Evolutionary conservation across 2,113 vertebrate species (phyloP), one percentile per base, ranked within the genome.

Genomic region (Okapia johnstoni): DNA sequence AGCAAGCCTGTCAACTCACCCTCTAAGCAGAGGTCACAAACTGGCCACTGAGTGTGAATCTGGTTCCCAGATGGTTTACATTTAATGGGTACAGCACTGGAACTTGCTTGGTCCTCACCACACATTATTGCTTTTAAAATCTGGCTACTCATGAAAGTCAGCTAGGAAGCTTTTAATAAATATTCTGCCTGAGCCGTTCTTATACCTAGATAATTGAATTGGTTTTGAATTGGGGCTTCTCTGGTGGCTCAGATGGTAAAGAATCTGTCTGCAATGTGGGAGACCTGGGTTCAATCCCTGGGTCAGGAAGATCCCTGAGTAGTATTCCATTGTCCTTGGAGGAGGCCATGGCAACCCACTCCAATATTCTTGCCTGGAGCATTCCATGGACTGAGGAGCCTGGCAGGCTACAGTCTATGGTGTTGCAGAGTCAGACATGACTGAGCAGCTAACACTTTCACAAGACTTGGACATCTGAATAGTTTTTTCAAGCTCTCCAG

Each of bases 21-120:
- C 57, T 85, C 77, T 36, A 16, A 60, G 79, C 15, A 54, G 92
- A 96, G 60, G 92, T 94, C 96, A 89, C 81, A 58, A 6, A 93
- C 46, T 70, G 57, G 63, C 61, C 83, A 40, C 84, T 0, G 6
- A 91, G 84, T 70, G 36, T n/a, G 90, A 79, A 50, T 94, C 92
- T 94, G 87, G 90, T 36, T 66, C 63, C 92, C 95, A 96, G 55
- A 89, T 96, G 94, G 54, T 43, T 83, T 90, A 43, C 9, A 30
- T 90, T 86, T 36, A 76, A 25, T 2, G 8, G 79, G 52, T 28
- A 33, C 25, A 88, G 61, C 58, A 81, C 55, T 94, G 73, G 48
- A 66, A 88, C 33, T 88, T 70, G 50, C 6, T 83, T 28, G 25
- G 23, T n/a, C 76, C 73, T 58, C 3, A 23, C 36, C 7, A 7